phyloP scores from a whole-genome alignment of 2,888 invertebrate genomes.

The Sarcophaga carnaria region DNA sequence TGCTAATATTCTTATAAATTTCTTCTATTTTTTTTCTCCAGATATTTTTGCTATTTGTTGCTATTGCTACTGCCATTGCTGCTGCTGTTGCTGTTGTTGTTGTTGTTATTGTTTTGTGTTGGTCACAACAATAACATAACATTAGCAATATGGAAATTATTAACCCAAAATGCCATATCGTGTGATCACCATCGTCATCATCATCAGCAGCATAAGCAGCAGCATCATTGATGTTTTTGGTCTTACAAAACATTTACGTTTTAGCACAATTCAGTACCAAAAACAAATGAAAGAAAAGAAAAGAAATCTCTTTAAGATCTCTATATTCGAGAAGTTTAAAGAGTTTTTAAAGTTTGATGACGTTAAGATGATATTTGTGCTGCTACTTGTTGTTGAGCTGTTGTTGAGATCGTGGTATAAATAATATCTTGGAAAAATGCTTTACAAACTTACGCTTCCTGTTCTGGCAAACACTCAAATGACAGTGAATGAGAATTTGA shows the following conservation, averaged over 20 bases:
- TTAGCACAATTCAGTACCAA: not conserved
- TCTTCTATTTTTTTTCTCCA: not conserved
- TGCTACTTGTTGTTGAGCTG: conserved; percentile 1
- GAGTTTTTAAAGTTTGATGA: conserved; percentile 43
- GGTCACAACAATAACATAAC: conserved; percentile 68
- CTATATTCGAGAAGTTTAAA: not conserved
- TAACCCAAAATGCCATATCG: conserved; percentile 76
- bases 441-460: conserved; percentile 70
- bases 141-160: conserved; percentile 78
- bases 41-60: not conserved
- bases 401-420: conserved; percentile 57
- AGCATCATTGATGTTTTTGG: conserved; percentile 65
- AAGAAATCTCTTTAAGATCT: conserved; percentile 18
- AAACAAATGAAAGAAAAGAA: conserved; percentile 13
- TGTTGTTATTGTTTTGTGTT: conserved; percentile 26
- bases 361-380: conserved; percentile 47
- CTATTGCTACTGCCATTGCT: conserved; percentile 9
- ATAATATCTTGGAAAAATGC: conserved; percentile 40
- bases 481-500: not conserved
- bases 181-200: conserved; percentile 76
- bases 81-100: not conserved
- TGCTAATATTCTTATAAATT: not conserved
- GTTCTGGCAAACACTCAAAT: conserved; percentile 24
- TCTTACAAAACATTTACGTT: conserved; percentile 17
- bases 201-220: not conserved